Evolutionary conservation across 2,113 vertebrate species (phyloP).

Genomic region (Sitta europaea): DNA sequence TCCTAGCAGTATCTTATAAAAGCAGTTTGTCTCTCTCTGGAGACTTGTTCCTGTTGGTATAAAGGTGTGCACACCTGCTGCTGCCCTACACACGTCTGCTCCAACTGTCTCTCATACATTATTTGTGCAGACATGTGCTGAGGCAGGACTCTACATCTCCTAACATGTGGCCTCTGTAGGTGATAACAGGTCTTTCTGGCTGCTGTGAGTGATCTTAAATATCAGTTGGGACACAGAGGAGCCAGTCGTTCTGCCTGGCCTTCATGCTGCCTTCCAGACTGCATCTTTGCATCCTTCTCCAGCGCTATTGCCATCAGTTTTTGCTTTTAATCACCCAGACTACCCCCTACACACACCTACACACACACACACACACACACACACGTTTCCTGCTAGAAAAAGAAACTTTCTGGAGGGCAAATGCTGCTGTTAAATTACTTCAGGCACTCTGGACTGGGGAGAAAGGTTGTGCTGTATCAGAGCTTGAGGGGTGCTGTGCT

Average conservation of each 20-base stretch:
- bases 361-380: no score
- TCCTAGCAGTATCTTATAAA: background rate
- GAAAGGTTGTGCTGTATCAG: background rate
- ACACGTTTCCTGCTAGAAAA: background rate
- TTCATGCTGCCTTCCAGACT: background rate
- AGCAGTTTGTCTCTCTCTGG: background rate
- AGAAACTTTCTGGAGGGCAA: background rate
- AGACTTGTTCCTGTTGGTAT: background rate
- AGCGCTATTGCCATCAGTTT: background rate
- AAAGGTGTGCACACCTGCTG: background rate
- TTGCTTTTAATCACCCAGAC: background rate
- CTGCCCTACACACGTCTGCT: rapidly evolving
- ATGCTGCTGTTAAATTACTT: background rate
- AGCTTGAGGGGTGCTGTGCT: background rate
- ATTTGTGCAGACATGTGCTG: background rate
- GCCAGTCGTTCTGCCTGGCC: rapidly evolving
- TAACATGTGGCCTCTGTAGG: background rate
- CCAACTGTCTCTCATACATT: background rate
- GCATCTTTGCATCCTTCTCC: background rate
- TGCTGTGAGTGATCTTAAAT: background rate
- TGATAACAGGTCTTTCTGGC: background rate
- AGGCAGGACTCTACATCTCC: background rate
- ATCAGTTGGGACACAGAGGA: background rate
- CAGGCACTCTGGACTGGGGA: background rate
- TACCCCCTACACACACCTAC: background rate